Conservation (phyloP, 1,140 invertebrate genomes). For the Leucophenga varia region DNA sequence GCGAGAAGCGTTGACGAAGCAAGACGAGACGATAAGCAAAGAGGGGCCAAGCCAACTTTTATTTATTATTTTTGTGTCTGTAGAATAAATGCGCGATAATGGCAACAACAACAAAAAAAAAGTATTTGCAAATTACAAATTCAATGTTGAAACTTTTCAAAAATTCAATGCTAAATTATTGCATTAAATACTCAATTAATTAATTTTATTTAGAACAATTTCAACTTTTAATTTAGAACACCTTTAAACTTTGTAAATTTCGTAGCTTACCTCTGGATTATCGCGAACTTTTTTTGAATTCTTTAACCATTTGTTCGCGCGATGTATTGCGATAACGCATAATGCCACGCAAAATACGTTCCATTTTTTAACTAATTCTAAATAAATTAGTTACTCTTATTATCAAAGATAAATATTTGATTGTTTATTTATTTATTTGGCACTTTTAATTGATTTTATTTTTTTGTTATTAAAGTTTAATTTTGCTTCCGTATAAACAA, state of each 20-base stretch:
- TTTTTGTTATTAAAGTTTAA: constrained; percentile 9
- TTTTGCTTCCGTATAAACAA: constrained; percentile 2
- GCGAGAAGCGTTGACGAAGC: too few relatives aligned
- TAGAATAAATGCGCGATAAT: background rate
- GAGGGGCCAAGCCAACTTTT: background rate
- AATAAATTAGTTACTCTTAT: background rate
- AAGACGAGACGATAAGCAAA: too few relatives aligned
- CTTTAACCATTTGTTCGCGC: constrained; percentile 82
- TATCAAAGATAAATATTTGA: background rate
- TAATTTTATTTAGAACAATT: constrained; percentile 7
- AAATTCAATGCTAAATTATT: too few relatives aligned
- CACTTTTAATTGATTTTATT: constrained; percentile 27
- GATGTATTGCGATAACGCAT: constrained; percentile 83
- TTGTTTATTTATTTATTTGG: constrained; percentile 14
- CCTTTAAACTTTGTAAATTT: constrained; percentile 7
- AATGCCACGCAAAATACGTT: constrained; percentile 82
- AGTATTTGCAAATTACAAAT: background rate
- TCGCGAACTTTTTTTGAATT: constrained; percentile 85
- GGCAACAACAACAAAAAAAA: constrained; percentile 10
- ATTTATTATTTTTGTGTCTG: constrained; percentile 10
- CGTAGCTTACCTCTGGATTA: constrained; percentile 75
- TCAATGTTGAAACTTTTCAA: constrained; percentile 15
- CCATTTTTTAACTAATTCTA: constrained; percentile 63
- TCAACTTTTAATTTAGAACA: constrained; percentile 7
- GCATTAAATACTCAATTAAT: background rate